Conservation (phyloP, 2,888 invertebrate genomes). For the Sycophila texana region DNA sequence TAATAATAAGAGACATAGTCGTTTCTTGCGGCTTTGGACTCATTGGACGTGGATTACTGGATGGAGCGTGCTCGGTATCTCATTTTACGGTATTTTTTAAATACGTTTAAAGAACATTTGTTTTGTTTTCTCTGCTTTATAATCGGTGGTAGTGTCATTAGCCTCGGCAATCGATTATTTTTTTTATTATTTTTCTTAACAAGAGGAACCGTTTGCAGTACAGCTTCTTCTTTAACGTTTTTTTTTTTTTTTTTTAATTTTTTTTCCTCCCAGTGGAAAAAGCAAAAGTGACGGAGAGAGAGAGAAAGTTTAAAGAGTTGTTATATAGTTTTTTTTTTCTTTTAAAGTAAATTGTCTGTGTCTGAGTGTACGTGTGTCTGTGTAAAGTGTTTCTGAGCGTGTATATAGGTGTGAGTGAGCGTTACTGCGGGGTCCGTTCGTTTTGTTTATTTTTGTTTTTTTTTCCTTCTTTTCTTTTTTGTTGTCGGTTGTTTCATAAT, state of each 20-base stretch:
- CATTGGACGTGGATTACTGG: slow-evolving; percentile 73
- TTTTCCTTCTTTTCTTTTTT: no score
- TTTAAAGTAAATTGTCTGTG: no score
- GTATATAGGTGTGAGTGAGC: slow-evolving; percentile 5
- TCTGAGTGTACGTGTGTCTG: no score
- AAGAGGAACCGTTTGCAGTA: not conserved
- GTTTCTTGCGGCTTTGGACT: slow-evolving; percentile 60
- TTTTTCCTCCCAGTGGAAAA: slow-evolving; percentile 1
- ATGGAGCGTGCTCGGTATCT: slow-evolving; percentile 73
- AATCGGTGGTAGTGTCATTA: slow-evolving; percentile 11
- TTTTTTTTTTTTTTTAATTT: not conserved
- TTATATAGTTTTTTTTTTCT: no score
- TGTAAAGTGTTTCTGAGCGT: not conserved
- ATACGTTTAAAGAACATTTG: not conserved
- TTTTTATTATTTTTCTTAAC: not conserved
- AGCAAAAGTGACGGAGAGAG: slow-evolving; percentile 29
- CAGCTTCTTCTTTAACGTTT: not conserved
- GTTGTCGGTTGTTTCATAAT: no score
- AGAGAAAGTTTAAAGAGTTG: not conserved
- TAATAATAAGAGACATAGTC: no score
- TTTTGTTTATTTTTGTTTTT: not conserved
- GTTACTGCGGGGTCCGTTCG: not conserved
- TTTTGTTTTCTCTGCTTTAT: slow-evolving; percentile 8
- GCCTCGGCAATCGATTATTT: not conserved
- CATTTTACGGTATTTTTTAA: slow-evolving; percentile 57